phyloP scores from a whole-genome alignment of 2,797 vertebrate species.

The Helicolenus hilgendorfi region DNA sequence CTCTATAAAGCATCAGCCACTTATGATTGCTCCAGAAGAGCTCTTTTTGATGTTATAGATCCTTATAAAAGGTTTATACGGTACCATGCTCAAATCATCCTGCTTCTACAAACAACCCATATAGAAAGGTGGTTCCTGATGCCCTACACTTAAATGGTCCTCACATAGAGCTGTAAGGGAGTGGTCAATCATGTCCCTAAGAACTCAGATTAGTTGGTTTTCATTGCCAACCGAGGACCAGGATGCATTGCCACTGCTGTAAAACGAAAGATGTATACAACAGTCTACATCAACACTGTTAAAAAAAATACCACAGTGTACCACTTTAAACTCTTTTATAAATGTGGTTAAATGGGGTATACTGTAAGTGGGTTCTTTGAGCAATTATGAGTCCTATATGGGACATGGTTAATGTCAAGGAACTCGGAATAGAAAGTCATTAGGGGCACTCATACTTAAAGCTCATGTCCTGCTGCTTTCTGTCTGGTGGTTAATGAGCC shows the following conservation, averaged over 20 bases:
- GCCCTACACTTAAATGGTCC: not conserved
- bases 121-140: not conserved
- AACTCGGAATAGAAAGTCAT: conserved; percentile 20
- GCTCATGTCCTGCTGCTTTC: conserved; percentile 2
- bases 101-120: not conserved
- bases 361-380: not conserved
- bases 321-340: not conserved
- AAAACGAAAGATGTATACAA: not conserved
- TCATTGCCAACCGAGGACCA: not conserved
- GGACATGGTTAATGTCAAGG: not conserved
- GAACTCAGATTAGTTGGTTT: not conserved
- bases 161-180: not conserved
- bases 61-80: not conserved
- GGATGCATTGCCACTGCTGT: not conserved
- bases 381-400: not conserved
- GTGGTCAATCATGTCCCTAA: not conserved
- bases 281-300: not conserved
- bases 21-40: not conserved
- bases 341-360: not conserved
- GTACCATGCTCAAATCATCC: not conserved
- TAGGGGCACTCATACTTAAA: not conserved
- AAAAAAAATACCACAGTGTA: not conserved
- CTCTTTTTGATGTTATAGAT: not conserved
- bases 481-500: conserved; percentile 23
- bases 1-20: not conserved